Base-by-base conservation (phyloP, 2,797 vertebrate species). In the Parauchenoglanis punctatus region DNA sequence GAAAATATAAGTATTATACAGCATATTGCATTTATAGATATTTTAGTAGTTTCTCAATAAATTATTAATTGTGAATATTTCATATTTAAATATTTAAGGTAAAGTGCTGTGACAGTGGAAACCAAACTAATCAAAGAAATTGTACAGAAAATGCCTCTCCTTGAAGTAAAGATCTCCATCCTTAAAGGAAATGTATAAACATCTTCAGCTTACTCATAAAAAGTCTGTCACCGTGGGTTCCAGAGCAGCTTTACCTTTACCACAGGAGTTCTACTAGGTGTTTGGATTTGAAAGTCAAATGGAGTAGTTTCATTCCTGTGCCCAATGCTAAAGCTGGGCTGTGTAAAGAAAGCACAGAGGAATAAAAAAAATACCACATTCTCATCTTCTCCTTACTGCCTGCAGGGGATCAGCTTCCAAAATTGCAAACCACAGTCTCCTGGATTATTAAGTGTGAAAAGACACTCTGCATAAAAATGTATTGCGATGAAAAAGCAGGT, bases 201-300 rank as follows among this genome's bases (percentile, higher is more conserved):
- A 13, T 75, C 72, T 54, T 28, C n/a, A 77, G 76, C 12, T 58
- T 35, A 78, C 54, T 58, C n/a, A 18, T 56, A 78, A 31, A 52
- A 20, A 56, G 17, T 65, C 49, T 83, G 81, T 73, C 35, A 28
- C 3, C 18, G 18, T 59, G 12, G 10, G 68, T 70, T 59, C 49
- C 40, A 87, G n/a, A 28, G 40, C 46, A 58, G 73, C n/a, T 73
- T 75, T 82, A 52, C 20, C 12, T 73, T 82, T 44, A 23, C 40
- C 52, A 59, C 52, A 68, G 61, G 65, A 72, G 18, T 73, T 81
- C 11, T 76, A 44, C 65, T 49, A 31, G 25, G 31, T 76, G 54
- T 31, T 73, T 63, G 28, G 58, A 85, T 81, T 87, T 86, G 59
- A 86, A 89, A 89, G 81, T 81, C 31, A 81, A 84, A 84, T 84